Base-by-base conservation (phyloP, 2,888 invertebrate species). In the Sericinus montela region DNA sequence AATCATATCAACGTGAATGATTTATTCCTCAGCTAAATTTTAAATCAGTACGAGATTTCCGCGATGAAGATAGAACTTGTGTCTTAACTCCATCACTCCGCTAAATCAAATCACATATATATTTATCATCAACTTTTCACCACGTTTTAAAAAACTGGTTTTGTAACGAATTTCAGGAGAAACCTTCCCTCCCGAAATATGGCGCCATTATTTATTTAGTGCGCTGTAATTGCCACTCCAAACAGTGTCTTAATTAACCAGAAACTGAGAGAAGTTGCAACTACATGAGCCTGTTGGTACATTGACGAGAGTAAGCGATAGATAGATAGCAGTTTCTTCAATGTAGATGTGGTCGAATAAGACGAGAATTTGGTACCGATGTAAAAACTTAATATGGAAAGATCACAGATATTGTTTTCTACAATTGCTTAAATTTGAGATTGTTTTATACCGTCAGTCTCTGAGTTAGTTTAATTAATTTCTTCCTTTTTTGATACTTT, bases 241-340 rank as follows among this genome's bases (percentile, higher is more conserved):
- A 80, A 82, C 80, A 77, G 68, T 79, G 84, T 82, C 84, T 81
- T 85, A 87, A 87, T 87, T 85, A 87, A 86, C 84, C 81, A 80
- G 79, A 78, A 73, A 73, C 79, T 69, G 74, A 62, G 76, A 69
- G 72, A 69, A 65, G 72, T 69, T 74, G 75, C 78, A 71, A 59
- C 48, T 39, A 44, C 56, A 53, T 51, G 51, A 19, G 56, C 65
- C 36, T 32, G 54, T 1, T 53, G 29, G 9, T 30, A 25, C 11
- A 25, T 19, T 48, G 13, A 10, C 19, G 19, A 5, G 38, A 32
- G 51, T 38, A 23, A 29, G 54, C 19, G 29, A 37, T 40, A 5
- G 35, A 30, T 10, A 8, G 7, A 19, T 14, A 1, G n/a, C 7
- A 5, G 6, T 13, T 29, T 8, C 4, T 25, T 1, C 5, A 10